A percentile compares a stretch with the other conserved stretches of the same genome.
Conservation (phyloP, 2,113 vertebrate species). For the Ophiodon elongatus region DNA sequence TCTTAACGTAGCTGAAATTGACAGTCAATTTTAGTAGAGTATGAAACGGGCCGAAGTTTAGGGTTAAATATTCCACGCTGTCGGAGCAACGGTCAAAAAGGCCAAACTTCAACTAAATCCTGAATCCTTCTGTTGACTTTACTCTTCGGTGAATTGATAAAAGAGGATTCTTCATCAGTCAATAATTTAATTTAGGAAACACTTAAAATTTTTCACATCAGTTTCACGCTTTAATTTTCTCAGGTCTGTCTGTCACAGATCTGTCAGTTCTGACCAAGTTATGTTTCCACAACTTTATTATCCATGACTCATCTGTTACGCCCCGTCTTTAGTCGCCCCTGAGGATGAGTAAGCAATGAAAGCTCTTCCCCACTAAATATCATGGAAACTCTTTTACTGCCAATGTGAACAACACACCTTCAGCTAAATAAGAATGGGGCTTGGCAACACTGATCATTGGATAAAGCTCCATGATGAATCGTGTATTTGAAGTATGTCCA, state of each 20-base stretch:
- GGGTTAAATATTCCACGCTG: too few species aligned
- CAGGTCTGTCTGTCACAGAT: background rate
- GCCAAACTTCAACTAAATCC: too few species aligned
- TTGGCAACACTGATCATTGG: conserved; percentile 1
- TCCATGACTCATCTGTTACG: conserved; percentile 60
- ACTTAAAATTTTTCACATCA: background rate
- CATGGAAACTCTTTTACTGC: conserved; percentile 58
- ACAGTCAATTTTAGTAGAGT: too few species aligned
- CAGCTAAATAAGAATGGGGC: conserved; percentile 26
- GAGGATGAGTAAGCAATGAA: conserved; percentile 60
- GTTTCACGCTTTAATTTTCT: conserved; percentile 10
- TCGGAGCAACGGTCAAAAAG: too few species aligned
- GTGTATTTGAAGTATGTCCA: conserved; percentile 31
- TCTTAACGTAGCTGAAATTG: background rate
- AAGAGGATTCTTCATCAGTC: too few species aligned
- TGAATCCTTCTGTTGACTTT: too few species aligned
- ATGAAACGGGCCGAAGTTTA: too few species aligned
- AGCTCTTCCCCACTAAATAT: conserved; percentile 33
- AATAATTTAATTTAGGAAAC: conserved; percentile 11
- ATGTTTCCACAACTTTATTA: conserved; percentile 36
- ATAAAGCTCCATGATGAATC: conserved; percentile 15
- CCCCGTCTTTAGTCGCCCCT: conserved; percentile 52
- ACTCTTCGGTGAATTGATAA: too few species aligned
- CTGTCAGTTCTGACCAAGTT: conserved; percentile 5
- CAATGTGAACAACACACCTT: conserved; percentile 23